Base-by-base conservation (phyloP, 1,140 invertebrate genomes). In the Drosophila nigrodunni region DNA sequence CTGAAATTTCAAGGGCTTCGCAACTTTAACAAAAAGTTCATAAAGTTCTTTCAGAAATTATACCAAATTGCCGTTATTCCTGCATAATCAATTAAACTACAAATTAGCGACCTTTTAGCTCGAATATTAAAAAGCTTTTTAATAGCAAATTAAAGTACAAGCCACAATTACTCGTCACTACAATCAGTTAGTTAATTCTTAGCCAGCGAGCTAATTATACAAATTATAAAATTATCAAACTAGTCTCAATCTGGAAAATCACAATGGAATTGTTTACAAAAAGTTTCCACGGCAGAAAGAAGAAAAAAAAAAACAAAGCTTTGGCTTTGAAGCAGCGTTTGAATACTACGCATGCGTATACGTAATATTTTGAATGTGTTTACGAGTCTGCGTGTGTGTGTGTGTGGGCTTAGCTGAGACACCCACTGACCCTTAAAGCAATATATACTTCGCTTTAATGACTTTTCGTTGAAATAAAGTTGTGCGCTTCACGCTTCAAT, bases 381-480 rank as follows among this genome's bases (percentile, higher is more conserved):
- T 61, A n/a, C 10, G 37, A 39, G 9, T 37, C 35, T 39, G 39
- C 11, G 11, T 46, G 13, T 49, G 21, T 35, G 47, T 9, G 11
- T 8, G 30, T 30, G n/a, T 58, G 11, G 21, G 11, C 7, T 10
- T 30, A 44, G 39, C 39, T 44, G 11, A 21, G 47, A 52, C 60
- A 64, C 60, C 60, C 60, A 64, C 60, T 64, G 47, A 64, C 47
- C 60, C 37, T 8, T 30, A 25, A 5, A 7, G 15, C 11, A 52
- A 64, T 52, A 18, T 43, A 54, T 54, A 65, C 18, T 21, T 10
- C 41, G 8, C 41, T 21, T 11, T 13, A 37, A 34, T 37, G n/a
- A 39, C 18, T 4, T 34, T 15, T 13, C 41, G 10, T 10, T 34
- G 13, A 9, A 50, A n/a, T 37, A 18, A 54, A 64, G 18, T 11